Conservation (phyloP, 2,113 vertebrate genomes). For the Marmota monax region DNA sequence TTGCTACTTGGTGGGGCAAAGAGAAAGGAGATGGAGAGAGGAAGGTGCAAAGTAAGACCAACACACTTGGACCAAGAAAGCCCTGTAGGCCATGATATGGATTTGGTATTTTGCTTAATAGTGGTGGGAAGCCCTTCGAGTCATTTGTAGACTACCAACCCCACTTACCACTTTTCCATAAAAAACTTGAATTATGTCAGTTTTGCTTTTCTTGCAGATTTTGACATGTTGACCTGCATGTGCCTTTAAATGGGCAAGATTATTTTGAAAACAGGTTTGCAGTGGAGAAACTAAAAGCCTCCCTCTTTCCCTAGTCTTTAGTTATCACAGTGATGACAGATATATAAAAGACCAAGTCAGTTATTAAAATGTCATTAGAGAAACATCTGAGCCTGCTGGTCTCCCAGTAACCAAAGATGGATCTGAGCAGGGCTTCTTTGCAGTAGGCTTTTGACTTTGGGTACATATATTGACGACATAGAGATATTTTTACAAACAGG, state of each 20-base stretch:
- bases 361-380: not conserved
- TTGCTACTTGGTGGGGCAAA: not conserved
- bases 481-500: not conserved
- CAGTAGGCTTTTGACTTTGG: not conserved
- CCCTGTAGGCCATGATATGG: rapidly evolving
- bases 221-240: not conserved
- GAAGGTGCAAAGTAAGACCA: rapidly evolving
- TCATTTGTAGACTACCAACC: not conserved
- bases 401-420: not conserved
- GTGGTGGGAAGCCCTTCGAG: not conserved
- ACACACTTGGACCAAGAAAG: not conserved
- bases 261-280: not conserved
- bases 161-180: not conserved
- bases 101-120: not conserved
- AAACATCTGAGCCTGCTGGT: not conserved
- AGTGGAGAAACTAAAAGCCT: not conserved
- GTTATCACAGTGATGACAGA: constrained; percentile 2
- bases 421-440: not conserved
- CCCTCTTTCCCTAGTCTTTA: not conserved
- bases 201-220: not conserved
- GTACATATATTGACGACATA: not conserved
- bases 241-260: not conserved
- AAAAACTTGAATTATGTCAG: not conserved
- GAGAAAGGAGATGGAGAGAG: not conserved
- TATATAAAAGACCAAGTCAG: not conserved